Conservation (phyloP, 2,113 vertebrate species). For the Aspidoscelis tigris region DNA sequence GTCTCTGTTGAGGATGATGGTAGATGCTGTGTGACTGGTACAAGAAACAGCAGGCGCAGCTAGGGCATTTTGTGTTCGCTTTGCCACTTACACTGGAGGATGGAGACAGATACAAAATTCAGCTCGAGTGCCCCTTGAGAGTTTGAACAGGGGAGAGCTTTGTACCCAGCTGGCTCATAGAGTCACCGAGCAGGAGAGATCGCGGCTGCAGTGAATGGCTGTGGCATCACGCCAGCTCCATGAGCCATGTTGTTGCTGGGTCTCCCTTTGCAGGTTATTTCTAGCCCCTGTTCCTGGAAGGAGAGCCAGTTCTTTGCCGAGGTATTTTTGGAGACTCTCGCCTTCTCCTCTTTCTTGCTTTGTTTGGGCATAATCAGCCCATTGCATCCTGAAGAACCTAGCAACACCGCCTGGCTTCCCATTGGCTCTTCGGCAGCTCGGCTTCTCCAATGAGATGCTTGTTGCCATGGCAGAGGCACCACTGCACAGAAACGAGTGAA, state of each 20-base stretch:
- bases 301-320: constrained; percentile 52
- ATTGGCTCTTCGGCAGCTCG: constrained; percentile 80
- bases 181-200: constrained; percentile 24
- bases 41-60: not conserved
- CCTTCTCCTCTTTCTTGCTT: constrained; percentile 75
- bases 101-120: constrained; percentile 9
- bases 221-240: constrained; percentile 23
- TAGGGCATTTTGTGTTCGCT: not conserved
- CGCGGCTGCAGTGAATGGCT: constrained; percentile 22
- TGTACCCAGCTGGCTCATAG: constrained; percentile 36
- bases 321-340: constrained; percentile 64
- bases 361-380: constrained; percentile 84
- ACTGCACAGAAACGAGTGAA: constrained; percentile 71
- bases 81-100: constrained; percentile 13
- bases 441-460: constrained; percentile 85
- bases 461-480: constrained; percentile 90
- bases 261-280: constrained; percentile 58
- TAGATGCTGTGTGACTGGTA: not conserved
- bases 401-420: constrained; percentile 89
- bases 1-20: not conserved
- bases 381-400: constrained; percentile 92
- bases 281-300: constrained; percentile 74
- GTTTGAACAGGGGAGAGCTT: constrained; percentile 7
- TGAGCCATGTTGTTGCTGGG: constrained; percentile 41
- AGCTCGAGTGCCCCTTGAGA: constrained; percentile 17